These are phyloP conservation scores for Acanthosepion esculentum DNA, from an alignment of 2,888 invertebrate genomes.

Conservation along the genomic window DNA sequence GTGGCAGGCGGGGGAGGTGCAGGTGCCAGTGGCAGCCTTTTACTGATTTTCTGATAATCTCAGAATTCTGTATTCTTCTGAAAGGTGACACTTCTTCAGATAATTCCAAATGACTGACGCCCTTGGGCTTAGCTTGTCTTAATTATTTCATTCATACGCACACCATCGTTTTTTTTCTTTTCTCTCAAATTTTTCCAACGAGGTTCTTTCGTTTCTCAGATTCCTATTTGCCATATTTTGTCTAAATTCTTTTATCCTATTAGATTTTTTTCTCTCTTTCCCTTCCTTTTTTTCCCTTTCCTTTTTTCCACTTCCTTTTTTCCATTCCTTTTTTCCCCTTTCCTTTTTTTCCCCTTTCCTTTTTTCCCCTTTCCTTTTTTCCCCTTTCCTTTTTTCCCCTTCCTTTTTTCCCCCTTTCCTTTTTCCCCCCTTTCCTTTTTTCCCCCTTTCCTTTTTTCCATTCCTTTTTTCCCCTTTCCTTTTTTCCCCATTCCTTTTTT, in stretches of 20 bases:
- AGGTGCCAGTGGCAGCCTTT: neutral
- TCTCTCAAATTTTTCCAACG: neutral
- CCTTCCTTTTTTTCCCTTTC: neutral
- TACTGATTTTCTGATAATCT: constrained; percentile 22
- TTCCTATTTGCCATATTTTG: neutral
- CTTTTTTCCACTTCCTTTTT: neutral
- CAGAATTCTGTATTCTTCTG: neutral
- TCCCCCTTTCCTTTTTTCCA: neutral
- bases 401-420: too few relatives aligned
- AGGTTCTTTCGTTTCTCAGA: neutral
- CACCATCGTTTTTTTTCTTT: neutral
- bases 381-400: neutral
- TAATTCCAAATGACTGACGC: constrained; percentile 33
- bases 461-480: neutral
- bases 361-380: neutral
- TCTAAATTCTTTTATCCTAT: neutral
- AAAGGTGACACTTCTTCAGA: constrained; percentile 9
- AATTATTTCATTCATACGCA: neutral
- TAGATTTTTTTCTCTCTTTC: neutral
- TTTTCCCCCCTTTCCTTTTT: too few relatives aligned
- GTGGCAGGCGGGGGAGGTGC: neutral
- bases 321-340: neutral
- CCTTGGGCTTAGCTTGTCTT: constrained; percentile 6
- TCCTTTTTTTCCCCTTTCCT: neutral
- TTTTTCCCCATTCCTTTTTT: neutral